Base-by-base conservation (phyloP, 2,113 vertebrate species). In the Copsychus sechellarum region DNA sequence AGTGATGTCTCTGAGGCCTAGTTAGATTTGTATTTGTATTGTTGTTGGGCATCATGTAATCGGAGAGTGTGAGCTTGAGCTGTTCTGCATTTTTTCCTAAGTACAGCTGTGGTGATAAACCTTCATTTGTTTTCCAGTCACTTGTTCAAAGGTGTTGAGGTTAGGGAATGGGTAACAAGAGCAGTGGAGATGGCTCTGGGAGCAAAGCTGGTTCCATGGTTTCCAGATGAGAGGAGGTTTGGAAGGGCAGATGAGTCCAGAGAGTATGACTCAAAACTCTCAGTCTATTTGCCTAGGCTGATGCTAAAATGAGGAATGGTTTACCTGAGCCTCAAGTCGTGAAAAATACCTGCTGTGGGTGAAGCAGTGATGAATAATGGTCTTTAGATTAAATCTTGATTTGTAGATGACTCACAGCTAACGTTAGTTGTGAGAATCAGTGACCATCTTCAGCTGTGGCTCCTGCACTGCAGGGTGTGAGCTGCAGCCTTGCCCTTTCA, bases 41-140 rank as follows among this genome's bases (percentile, higher is more conserved):
- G 31, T 66, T 84, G 11, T 23, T 62, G 36, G 29, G 19, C 29
- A 47, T 58, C 1, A 1, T 34, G 61, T 47, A 53, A 60, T 62
- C 1, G 2, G 31, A 61, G 26, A 72, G n/a, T 12, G 24, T 60
- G 33, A 88, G 22, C 61, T 65, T 6, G 45, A 73, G 51, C 33
- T 66, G 43, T 29, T 3, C 0, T 45, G 21, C 1, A 0, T 53
- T 9, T 58, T 65, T 66, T 71, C 2, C 0, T 26, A 7, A 79
- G 28, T 74, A 23, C 20, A 66, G 0, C 47, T 51, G 11, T 2
- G 1, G 24, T 73, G n/a, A n/a, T 83, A 36, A 77, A 43, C 34
- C 38, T 53, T 40, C 13, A 7, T 65, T 36, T 70, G 1, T 51
- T 85, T 93, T 71, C 42, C 67, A 4, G 4, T 70, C 0, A 0